Evolutionary conservation across 2,113 vertebrate species (phyloP), one percentile per base, ranked within the genome.

Genomic region (Buteo buteo): DNA sequence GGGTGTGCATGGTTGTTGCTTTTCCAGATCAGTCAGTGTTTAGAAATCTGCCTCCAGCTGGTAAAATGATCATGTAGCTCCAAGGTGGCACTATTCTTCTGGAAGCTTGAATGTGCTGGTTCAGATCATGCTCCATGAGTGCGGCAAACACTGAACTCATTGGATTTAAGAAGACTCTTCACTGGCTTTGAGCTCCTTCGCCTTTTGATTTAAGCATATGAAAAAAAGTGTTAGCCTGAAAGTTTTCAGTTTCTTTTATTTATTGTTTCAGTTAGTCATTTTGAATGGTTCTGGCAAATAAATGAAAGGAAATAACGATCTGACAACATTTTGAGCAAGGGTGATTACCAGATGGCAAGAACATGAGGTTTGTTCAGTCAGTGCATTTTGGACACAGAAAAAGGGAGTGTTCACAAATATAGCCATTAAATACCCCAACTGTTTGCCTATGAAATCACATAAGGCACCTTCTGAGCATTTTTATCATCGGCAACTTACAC

Each of bases 121-220:
- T 92, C 32, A 47, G 47, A n/a, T 40, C 34, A 36, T 0, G 7
- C 11, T 26, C n/a, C 67, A 28, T 40, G 45, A 66, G 9, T 18
- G 6, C 19, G 47, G 38, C 14, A 52, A 69, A 67, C 13, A 38
- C 11, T 3, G 7, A 67, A 3, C 17, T 92, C 1, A 0, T 19
- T 64, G 10, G 14, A 15, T 79, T 19, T 22, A 59, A 62, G 59
- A 74, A 40, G 21, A 32, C 4, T 15, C 8, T 87, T 86, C 6
- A 32, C 3, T 12, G n/a, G 13, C 8, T 91, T 84, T 81, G 49
- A 34, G 28, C 3, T 47, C 12, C 34, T 65, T 83, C 45, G 19
- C 15, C 3, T 32, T 94, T 86, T 86, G 22, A 83, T 58, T 58
- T 84, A 73, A 69, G 20, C n/a, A 17, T 6, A 11, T 16, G 9